These are phyloP conservation scores for Nymphicus hollandicus DNA, from an alignment of 2,113 vertebrate genomes.

Conservation along the genomic window DNA sequence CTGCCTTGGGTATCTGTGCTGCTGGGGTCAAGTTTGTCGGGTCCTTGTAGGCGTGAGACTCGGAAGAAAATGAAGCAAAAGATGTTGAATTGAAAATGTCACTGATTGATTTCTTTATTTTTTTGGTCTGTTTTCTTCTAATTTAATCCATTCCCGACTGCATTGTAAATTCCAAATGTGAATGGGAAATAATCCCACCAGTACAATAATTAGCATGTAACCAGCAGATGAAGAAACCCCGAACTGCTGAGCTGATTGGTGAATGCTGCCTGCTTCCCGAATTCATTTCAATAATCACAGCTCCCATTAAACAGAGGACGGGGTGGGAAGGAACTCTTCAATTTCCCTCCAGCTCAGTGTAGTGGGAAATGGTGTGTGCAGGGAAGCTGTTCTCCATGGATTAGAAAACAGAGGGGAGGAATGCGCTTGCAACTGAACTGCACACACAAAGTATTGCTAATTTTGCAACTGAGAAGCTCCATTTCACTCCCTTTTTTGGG, in stretches of 20 bases:
- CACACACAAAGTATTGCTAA: not conserved
- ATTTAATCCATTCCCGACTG: conserved; percentile 41
- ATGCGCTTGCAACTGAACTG: not conserved
- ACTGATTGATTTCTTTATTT: not conserved
- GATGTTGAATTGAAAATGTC: conserved; percentile 6
- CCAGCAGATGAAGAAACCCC: conserved; percentile 26
- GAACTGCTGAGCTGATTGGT: conserved; percentile 43
- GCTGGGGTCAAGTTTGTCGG: not conserved
- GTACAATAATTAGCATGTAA: conserved; percentile 42
- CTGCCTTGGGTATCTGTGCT: not conserved
- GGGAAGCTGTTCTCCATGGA: not conserved
- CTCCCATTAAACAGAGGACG: conserved; percentile 4
- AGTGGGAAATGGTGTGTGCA: conserved; percentile 3
- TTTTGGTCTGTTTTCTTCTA: conserved; percentile 10
- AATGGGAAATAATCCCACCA: conserved; percentile 47
- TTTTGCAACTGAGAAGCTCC: not conserved
- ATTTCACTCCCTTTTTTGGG: not conserved
- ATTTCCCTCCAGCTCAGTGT: conserved; percentile 23
- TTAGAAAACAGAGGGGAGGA: not conserved
- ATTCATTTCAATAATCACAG: conserved; percentile 61
- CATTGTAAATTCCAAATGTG: conserved; percentile 34
- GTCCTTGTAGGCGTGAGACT: not conserved
- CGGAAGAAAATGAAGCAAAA: not conserved
- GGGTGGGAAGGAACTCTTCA: not conserved
- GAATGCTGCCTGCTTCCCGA: conserved; percentile 26